Base-by-base conservation (phyloP, 92 coral and sea anemone genomes). In the Zoanthus gigantus region DNA sequence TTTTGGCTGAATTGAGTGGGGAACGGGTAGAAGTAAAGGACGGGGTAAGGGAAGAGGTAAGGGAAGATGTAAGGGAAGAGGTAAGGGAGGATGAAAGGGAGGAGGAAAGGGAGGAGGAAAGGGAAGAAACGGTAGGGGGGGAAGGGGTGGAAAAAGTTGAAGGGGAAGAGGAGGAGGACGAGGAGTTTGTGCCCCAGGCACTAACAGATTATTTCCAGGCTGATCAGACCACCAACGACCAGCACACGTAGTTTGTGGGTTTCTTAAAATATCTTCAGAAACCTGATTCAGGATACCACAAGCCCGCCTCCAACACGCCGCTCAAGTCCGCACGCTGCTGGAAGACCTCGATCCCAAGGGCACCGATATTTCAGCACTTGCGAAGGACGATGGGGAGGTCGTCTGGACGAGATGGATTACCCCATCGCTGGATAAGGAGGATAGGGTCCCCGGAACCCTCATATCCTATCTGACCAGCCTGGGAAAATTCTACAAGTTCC, bases 291-390 rank as follows among this genome's bases (percentile, higher is more conserved):
- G 74, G 74, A 9, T 71, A 31, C 74, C 74, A 71, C 74, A 71
- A 9, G 16, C 8, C 9, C 8, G 46, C 8, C 47, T 74, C 1
- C 78, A 74, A 14, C 78, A 46, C 32, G 8, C n/a, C 52, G 3
- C 14, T 0, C 87, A 83, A 46, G 7, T 83, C 8, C 18, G 9
- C 6, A 53, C 12, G 2, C 4, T 83, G 4, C 79, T 71, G 14
- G 87, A 83, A 10, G 45, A 47, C 10, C 68, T 72, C 12, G 87
- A 71, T 15, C 77, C 78, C 28, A 34, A 28, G 2, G 79, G 79
- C 1, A 32, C 16, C 0, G 67, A 47, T 5, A 72, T 83, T 17
- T 18, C n/a, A 0, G 9, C 18, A 28, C 44, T 82, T 3, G 86
- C 14, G 0, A 7, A 50, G 0, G 56, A 18, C 16, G 73, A 54